Percentiles rank a stretch among this genome's conserved stretches.
Evolutionary conservation across 2,888 invertebrate genomes (phyloP).

Genomic region (Ochlodes sylvanus): DNA sequence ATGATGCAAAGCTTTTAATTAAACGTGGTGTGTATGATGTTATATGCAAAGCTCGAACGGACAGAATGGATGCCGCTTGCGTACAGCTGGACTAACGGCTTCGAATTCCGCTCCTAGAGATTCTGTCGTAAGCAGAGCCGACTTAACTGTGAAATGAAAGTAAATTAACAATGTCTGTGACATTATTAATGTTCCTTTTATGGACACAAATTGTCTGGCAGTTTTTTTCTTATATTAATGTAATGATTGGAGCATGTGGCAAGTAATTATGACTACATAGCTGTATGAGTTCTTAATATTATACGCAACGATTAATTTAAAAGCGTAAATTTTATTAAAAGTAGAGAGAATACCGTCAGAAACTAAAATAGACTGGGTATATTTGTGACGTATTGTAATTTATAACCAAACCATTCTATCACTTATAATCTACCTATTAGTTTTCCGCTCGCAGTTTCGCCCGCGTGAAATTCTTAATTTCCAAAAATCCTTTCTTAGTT

Average conservation of each 20-base stretch:
- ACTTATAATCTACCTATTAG: too few relatives aligned
- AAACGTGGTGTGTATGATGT: conserved; percentile 23
- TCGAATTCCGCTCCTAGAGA: conserved; percentile 35
- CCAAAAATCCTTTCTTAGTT: too few relatives aligned
- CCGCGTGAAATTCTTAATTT: too few relatives aligned
- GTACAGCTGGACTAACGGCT: conserved; percentile 35
- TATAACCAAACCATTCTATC: too few relatives aligned
- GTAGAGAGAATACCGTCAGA: too few relatives aligned
- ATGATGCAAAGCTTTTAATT: conserved; percentile 23
- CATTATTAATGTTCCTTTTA: conserved; percentile 34
- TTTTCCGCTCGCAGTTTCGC: too few relatives aligned
- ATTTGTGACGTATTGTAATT: too few relatives aligned
- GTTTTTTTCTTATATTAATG: conserved; percentile 20
- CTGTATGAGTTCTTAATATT: conserved; percentile 10
- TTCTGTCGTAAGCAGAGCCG: conserved; percentile 32
- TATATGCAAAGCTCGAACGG: conserved; percentile 32
- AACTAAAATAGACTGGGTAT: too few relatives aligned
- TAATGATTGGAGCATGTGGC: conserved; percentile 17
- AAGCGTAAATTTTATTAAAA: not conserved
- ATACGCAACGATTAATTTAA: not conserved
- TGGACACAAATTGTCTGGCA: conserved; percentile 24
- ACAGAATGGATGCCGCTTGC: conserved; percentile 29
- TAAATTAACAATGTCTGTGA: conserved; percentile 36
- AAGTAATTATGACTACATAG: conserved; percentile 6
- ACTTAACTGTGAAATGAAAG: conserved; percentile 38